phyloP scores from a whole-genome alignment of 1,140 invertebrate genomes.

The Psilanteris sp. region DNA sequence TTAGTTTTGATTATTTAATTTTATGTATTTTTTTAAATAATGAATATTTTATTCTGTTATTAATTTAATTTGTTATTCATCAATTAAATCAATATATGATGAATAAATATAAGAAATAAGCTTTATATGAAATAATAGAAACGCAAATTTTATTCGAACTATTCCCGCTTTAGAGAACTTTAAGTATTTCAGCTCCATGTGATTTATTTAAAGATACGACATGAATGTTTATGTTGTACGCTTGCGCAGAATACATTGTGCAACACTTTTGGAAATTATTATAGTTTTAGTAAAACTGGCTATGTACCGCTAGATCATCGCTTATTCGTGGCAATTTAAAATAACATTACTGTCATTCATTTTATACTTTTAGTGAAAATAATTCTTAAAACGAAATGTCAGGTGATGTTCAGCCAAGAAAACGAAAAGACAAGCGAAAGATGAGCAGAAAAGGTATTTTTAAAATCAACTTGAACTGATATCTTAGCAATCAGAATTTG shows the following conservation, averaged over 20 bases:
- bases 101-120: too few species aligned
- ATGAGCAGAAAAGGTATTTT: slow-evolving; percentile 85
- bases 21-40: too few species aligned
- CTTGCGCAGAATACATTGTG: slow-evolving; percentile 4
- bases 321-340: slow-evolving; percentile 27
- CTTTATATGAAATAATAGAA: too few species aligned
- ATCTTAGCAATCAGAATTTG: too few species aligned
- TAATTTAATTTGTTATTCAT: too few species aligned
- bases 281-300: slow-evolving; percentile 31
- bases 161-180: slow-evolving; percentile 1
- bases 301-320: slow-evolving; percentile 3
- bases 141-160: slow-evolving; percentile 2
- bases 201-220: slow-evolving; percentile 33
- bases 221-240: not conserved
- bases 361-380: too few species aligned
- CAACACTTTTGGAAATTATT: slow-evolving; percentile 2
- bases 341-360: not conserved
- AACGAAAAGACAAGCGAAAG: slow-evolving; percentile 86
- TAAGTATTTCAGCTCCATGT: slow-evolving; percentile 1
- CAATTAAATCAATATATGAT: too few species aligned
- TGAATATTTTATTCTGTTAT: too few species aligned
- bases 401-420: slow-evolving; percentile 86
- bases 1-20: too few species aligned
- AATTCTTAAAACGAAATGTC: slow-evolving; percentile 84
- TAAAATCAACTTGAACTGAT: slow-evolving; percentile 13